Evolutionary conservation across 2,797 vertebrate species (phyloP), one percentile per base, ranked within the genome.

Genomic region (Acanthurus lineatus): DNA sequence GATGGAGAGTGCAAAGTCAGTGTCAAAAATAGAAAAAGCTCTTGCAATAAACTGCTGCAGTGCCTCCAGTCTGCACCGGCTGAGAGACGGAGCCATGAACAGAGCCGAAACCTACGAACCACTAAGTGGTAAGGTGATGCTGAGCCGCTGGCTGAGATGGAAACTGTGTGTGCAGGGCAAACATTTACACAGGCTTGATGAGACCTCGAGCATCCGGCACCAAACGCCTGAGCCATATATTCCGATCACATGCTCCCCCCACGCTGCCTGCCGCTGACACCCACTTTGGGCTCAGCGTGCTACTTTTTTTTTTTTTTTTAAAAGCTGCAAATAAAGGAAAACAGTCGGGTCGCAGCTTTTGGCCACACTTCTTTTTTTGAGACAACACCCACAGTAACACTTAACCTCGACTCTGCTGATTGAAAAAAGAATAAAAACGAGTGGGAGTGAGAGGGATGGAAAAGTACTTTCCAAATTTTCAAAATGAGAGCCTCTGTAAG

Each of bases 151-250:
- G 77, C 88, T 87, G 88, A 91, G 92, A 94, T 91, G 89, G 91
- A 95, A 93, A 94, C 82, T 86, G 79, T 76, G 79, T 76, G 6
- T 15, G 77, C 84, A 83, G 82, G 64, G 93, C 93, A 94, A 95
- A 95, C 93, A 94, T 94, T 95, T 89, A 90, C 90, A 90, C 90
- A 88, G 77, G 82, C 87, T 63, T 91, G 88, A 93, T 89, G 92
- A 92, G 90, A 86, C 85, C 85, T 85, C 81, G n/a, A 61, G 76
- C 90, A 86, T 88, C 89, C 81, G 85, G 72, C 83, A 49, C 81
- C 83, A 49, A 79, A 19, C 65, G 85, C 68, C 86, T 38, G 71
- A 83, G 82, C 82, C 84, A 91, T 89, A 86, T 89, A 90, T 92
- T 92, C 90, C 90, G 92, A 92, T 91, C 91, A 93, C 83, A 82